Percentiles rank a stretch among this genome's conserved stretches.
Conservation (phyloP, 1,140 invertebrate genomes). For the Pseudomyrmex dendroicus region DNA sequence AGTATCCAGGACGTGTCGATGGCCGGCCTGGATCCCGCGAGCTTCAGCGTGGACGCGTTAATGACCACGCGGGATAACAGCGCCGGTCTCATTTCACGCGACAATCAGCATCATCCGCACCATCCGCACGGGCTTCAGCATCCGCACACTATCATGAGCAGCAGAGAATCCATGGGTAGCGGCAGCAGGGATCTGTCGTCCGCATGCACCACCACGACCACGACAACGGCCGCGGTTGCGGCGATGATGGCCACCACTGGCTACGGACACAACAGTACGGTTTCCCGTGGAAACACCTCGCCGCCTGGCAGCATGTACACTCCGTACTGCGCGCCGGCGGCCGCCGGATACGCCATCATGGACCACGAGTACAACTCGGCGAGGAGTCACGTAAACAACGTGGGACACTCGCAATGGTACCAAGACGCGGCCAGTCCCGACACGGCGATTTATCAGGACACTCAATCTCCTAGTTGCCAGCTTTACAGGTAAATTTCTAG, state of each 20-base stretch:
- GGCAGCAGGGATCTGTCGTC: slow-evolving; percentile 81
- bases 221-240: slow-evolving; percentile 79
- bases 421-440: slow-evolving; percentile 83
- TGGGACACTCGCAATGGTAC: slow-evolving; percentile 81
- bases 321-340: slow-evolving; percentile 84
- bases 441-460: slow-evolving; percentile 83
- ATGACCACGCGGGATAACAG: slow-evolving; percentile 84
- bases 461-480: slow-evolving; percentile 83
- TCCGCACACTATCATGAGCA: slow-evolving; percentile 84
- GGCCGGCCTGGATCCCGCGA: slow-evolving; percentile 83
- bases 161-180: slow-evolving; percentile 77
- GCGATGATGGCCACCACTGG: slow-evolving; percentile 86
- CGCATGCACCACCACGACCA: slow-evolving; percentile 71
- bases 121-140: slow-evolving; percentile 85
- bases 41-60: slow-evolving; percentile 86
- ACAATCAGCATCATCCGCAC: slow-evolving; percentile 85
- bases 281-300: slow-evolving; percentile 84
- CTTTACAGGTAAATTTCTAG: slow-evolving; percentile 78
- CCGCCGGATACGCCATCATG: slow-evolving; percentile 83
- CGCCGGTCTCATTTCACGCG: slow-evolving; percentile 80
- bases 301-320: slow-evolving; percentile 85
- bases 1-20: slow-evolving; percentile 84
- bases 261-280: slow-evolving; percentile 82
- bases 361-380: slow-evolving; percentile 83
- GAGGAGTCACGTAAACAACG: slow-evolving; percentile 78